Evolutionary conservation across 1,140 invertebrate genomes (phyloP).

Genomic region (Chlorops oryzae): DNA sequence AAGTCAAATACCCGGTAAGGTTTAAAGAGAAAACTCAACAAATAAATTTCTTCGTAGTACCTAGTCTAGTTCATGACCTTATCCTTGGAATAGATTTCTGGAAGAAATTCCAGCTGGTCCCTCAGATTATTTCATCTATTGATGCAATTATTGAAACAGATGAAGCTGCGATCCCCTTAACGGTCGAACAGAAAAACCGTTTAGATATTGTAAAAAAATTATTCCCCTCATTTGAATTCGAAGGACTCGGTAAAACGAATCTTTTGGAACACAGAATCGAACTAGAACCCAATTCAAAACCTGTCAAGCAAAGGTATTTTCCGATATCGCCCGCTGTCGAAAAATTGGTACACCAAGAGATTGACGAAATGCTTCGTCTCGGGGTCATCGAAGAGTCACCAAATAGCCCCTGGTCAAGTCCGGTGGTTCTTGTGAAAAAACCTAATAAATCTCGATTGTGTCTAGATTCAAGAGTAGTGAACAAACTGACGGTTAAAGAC

Average conservation of each 20-base stretch:
- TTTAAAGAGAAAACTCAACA: no score
- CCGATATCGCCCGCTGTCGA: slow-evolving; percentile 22
- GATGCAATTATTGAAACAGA: no score
- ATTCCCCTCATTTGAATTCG: neutral
- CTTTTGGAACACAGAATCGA: neutral
- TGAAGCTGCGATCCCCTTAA: no score
- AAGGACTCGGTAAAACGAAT: neutral
- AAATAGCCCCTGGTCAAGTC: slow-evolving; percentile 26
- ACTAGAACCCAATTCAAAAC: neutral
- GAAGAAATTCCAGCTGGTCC: no score
- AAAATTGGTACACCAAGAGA: no score
- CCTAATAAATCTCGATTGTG: slow-evolving; percentile 21
- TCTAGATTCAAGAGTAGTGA: slow-evolving; percentile 29
- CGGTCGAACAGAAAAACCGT: neutral
- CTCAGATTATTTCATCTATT: no score
- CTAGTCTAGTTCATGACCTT: no score
- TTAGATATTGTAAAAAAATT: neutral
- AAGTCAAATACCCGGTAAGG: no score
- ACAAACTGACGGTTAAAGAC: slow-evolving; percentile 27
- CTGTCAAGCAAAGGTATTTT: slow-evolving; percentile 23
- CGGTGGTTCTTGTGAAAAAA: slow-evolving; percentile 26
- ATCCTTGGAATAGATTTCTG: no score
- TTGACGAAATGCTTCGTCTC: slow-evolving; percentile 23
- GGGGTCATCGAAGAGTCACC: slow-evolving; percentile 21
- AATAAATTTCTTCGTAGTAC: no score